phyloP scores from a whole-genome alignment of 2,888 invertebrate species.

The Synergus gifuensis region DNA sequence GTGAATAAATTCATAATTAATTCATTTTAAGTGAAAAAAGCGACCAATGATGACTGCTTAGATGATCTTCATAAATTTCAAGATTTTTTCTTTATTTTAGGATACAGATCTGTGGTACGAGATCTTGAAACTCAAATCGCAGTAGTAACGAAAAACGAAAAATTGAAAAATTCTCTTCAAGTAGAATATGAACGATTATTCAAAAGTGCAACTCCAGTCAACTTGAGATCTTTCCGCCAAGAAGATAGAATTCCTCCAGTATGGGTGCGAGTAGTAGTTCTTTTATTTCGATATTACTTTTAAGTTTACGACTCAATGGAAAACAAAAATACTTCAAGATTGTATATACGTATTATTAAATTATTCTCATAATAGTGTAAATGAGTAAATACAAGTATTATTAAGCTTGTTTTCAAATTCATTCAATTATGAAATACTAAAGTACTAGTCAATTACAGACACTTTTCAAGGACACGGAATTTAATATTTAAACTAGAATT shows the following conservation, averaged over 20 bases:
- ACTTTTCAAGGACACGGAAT: not conserved
- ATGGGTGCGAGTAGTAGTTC: constrained; percentile 72
- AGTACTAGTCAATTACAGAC: not conserved
- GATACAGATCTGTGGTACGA: constrained; percentile 89
- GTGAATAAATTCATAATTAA: too few relatives aligned
- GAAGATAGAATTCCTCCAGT: constrained; percentile 70
- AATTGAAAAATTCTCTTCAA: constrained; percentile 84
- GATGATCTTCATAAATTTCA: not conserved
- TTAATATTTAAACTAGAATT: not conserved
- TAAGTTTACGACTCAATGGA: constrained; percentile 43
- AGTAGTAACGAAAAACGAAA: constrained; percentile 87
- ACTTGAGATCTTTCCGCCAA: constrained; percentile 71
- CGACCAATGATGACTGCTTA: not conserved
- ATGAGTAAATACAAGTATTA: not conserved
- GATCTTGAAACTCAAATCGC: constrained; percentile 97
- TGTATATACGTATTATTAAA: not conserved
- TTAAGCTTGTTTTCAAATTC: not conserved
- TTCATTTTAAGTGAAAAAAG: not conserved
- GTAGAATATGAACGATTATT: constrained; percentile 88
- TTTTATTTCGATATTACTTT: constrained; percentile 74
- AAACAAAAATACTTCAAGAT: not conserved
- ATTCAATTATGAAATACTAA: not conserved
- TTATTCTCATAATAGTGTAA: not conserved
- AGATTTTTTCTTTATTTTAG: constrained; percentile 68
- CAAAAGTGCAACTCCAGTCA: constrained; percentile 81